These are phyloP conservation scores for Parapsyche elsis DNA, from an alignment of 1,140 invertebrate species.

Conservation along the genomic window DNA sequence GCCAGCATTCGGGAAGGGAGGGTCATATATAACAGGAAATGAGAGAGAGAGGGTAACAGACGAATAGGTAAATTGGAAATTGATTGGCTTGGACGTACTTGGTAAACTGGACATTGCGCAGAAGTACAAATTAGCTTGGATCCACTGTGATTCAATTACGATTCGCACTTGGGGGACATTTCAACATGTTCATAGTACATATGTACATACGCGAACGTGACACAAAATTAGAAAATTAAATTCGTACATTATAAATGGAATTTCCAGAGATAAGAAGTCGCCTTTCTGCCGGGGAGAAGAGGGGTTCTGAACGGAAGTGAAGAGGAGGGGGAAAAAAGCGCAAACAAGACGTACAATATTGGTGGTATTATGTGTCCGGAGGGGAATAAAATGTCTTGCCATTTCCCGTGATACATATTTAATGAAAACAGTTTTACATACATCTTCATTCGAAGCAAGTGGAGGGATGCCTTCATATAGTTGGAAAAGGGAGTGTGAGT, in stretches of 20 bases:
- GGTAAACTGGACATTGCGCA: not conserved
- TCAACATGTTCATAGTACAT: not conserved
- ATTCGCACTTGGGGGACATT: not conserved
- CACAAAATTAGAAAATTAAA: not conserved
- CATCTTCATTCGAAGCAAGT: slow-evolving; percentile 46
- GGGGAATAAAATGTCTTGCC: slow-evolving; percentile 49
- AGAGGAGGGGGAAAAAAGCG: no score
- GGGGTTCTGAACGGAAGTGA: no score
- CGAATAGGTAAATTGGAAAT: slow-evolving; percentile 20
- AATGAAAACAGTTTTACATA: slow-evolving; percentile 54
- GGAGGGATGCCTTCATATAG: slow-evolving; percentile 41
- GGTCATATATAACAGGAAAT: not conserved
- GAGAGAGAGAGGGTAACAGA: not conserved
- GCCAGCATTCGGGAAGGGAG: not conserved
- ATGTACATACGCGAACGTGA: not conserved
- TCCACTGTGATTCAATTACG: slow-evolving; percentile 23
- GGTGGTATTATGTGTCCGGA: slow-evolving; percentile 38
- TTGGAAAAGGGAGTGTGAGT: slow-evolving; percentile 7
- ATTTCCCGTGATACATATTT: slow-evolving; percentile 51
- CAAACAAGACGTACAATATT: not conserved
- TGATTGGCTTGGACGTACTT: slow-evolving; percentile 6
- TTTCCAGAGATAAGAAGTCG: no score
- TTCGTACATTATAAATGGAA: no score
- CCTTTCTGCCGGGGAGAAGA: no score
- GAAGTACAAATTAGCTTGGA: slow-evolving; percentile 2